These are phyloP conservation scores for Fabriciana adippe DNA, from an alignment of 2,888 invertebrate species.

Conservation along the genomic window DNA sequence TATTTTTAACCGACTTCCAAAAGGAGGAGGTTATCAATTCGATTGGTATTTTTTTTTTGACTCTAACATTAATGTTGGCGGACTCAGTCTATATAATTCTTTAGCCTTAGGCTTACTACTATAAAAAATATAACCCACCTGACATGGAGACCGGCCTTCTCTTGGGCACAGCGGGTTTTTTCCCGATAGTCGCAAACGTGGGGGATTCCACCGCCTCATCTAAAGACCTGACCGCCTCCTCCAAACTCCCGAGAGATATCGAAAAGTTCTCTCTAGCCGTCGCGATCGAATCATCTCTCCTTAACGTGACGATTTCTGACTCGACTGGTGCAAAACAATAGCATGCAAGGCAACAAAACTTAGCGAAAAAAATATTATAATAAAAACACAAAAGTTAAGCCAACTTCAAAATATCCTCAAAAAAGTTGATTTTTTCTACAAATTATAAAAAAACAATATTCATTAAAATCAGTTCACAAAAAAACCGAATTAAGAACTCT, in stretches of 20 bases:
- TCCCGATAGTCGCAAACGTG: constrained; percentile 73
- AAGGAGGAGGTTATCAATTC: no score
- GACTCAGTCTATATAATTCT: no score
- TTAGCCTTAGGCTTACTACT: neutral
- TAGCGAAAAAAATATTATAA: constrained; percentile 42
- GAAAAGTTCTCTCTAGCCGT: constrained; percentile 77
- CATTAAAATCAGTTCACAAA: neutral
- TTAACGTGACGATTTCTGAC: constrained; percentile 79
- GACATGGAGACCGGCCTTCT: constrained; percentile 84
- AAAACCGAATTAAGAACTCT: neutral
- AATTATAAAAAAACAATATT: neutral
- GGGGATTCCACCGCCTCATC: constrained; percentile 72
- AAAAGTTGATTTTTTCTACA: neutral
- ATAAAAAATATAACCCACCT: constrained; percentile 67
- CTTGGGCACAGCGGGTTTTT: constrained; percentile 78
- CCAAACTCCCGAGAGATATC: constrained; percentile 73
- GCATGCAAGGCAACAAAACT: constrained; percentile 46
- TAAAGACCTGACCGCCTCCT: constrained; percentile 71
- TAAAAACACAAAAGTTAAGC: constrained; percentile 25
- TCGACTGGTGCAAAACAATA: constrained; percentile 61
- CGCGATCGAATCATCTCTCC: constrained; percentile 75
- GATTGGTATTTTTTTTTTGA: no score
- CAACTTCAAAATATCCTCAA: no score
- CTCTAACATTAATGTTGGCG: no score
- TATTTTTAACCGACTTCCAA: no score